Conservation (phyloP, 2,113 vertebrate species). For the Aix galericulata region DNA sequence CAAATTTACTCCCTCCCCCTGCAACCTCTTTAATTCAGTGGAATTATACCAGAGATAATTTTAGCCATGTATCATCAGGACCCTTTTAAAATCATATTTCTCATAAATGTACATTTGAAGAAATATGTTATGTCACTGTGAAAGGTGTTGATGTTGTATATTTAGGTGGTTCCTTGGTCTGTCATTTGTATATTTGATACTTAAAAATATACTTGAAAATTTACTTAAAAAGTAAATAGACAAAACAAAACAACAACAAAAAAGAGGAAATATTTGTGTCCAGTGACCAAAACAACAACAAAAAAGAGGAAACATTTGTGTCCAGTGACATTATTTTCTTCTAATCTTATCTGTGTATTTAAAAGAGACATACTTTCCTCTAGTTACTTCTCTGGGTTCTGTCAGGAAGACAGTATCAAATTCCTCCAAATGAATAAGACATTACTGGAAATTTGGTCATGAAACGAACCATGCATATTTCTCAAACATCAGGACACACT, state of each 20-base stretch:
- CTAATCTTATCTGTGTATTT: not conserved
- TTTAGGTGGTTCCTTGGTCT: slow-evolving; percentile 4
- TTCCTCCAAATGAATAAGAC: not conserved
- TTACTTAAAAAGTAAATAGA: not conserved
- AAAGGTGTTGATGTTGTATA: slow-evolving; percentile 46
- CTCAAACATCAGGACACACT: not conserved
- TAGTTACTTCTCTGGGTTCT: not conserved
- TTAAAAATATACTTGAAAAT: not conserved
- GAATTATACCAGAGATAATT: slow-evolving; percentile 70
- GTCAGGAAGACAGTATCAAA: not conserved
- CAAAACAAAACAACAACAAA: not conserved
- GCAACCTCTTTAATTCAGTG: slow-evolving; percentile 54
- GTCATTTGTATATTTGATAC: slow-evolving; percentile 30
- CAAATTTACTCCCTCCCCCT: slow-evolving; percentile 58
- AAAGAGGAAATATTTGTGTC: not conserved
- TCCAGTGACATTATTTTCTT: not conserved
- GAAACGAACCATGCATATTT: accelerated
- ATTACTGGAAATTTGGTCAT: not conserved
- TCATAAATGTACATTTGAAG: slow-evolving; percentile 65
- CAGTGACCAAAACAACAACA: not conserved
- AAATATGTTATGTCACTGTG: slow-evolving; percentile 43
- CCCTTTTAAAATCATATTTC: slow-evolving; percentile 37
- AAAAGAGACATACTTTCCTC: not conserved
- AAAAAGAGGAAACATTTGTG: not conserved
- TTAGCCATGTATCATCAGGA: slow-evolving; percentile 37